A percentile compares a stretch with the other conserved stretches of the same genome.
phyloP scores from a whole-genome alignment of 2,888 invertebrate species.

The Tanytarsus gracilentus region DNA sequence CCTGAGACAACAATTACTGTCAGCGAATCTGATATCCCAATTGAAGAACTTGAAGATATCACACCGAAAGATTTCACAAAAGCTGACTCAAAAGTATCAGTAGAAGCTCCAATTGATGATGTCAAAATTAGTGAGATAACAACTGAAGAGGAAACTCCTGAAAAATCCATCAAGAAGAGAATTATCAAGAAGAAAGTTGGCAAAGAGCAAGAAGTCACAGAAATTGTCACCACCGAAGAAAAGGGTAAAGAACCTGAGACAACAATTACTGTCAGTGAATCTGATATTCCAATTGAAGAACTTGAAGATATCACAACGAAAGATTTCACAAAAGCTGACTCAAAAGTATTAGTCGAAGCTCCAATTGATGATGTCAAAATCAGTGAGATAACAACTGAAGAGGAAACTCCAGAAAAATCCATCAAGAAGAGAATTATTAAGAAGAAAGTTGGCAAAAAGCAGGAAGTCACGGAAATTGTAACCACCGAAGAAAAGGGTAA shows the following conservation, averaged over 20 bases:
- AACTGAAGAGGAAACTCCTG: background rate
- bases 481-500: background rate
- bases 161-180: background rate
- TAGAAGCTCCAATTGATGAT: background rate
- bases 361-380: background rate
- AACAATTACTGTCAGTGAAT: background rate
- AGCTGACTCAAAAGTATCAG: background rate
- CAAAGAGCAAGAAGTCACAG: background rate
- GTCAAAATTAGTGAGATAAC: background rate
- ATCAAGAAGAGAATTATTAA: background rate
- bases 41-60: background rate
- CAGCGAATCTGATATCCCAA: background rate
- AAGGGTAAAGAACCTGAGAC: background rate
- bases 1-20: background rate
- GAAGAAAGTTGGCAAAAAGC: background rate
- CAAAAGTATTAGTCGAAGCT: background rate
- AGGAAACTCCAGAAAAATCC: background rate
- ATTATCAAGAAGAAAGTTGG: background rate
- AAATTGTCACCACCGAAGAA: background rate
- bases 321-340: background rate
- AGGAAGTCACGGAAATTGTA: background rate
- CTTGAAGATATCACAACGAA: background rate
- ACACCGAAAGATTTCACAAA: background rate
- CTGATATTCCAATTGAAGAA: background rate
- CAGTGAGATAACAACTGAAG: background rate